These are phyloP conservation scores for Trematomus bernacchii DNA, from an alignment of 2,797 vertebrate species.

Conservation along the genomic window DNA sequence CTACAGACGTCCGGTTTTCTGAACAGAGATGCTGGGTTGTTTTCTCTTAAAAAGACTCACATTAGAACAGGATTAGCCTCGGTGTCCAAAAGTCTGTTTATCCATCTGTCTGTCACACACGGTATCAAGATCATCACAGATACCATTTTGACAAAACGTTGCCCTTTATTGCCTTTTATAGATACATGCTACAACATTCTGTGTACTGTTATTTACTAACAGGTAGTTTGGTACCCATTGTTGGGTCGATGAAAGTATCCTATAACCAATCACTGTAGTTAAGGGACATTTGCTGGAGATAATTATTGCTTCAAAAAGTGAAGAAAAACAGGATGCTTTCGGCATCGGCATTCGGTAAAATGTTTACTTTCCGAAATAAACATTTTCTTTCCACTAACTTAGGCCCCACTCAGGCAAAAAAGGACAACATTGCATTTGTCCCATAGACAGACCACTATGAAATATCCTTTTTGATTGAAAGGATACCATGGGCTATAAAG, in stretches of 20 bases:
- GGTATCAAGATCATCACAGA: neutral
- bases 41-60: conserved; percentile 40
- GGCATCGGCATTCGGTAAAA: too few relatives aligned
- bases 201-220: neutral
- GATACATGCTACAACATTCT: neutral
- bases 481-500: too few relatives aligned
- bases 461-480: too few relatives aligned
- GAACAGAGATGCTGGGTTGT: conserved; percentile 26
- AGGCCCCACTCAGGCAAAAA: neutral
- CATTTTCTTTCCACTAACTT: neutral
- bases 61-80: conserved; percentile 1
- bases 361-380: neutral
- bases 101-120: conserved; percentile 8
- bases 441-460: neutral
- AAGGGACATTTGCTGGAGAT: neutral
- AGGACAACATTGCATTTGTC: neutral
- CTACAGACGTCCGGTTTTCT: conserved; percentile 17
- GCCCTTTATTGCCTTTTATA: conserved; percentile 14
- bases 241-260: neutral
- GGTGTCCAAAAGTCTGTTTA: neutral
- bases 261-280: neutral
- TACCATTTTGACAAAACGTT: neutral
- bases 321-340: neutral
- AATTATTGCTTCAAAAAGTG: neutral
- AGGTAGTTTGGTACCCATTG: neutral